These are phyloP conservation scores for Drosophila nebulosa DNA, from an alignment of 1,140 invertebrate species.

Conservation along the genomic window DNA sequence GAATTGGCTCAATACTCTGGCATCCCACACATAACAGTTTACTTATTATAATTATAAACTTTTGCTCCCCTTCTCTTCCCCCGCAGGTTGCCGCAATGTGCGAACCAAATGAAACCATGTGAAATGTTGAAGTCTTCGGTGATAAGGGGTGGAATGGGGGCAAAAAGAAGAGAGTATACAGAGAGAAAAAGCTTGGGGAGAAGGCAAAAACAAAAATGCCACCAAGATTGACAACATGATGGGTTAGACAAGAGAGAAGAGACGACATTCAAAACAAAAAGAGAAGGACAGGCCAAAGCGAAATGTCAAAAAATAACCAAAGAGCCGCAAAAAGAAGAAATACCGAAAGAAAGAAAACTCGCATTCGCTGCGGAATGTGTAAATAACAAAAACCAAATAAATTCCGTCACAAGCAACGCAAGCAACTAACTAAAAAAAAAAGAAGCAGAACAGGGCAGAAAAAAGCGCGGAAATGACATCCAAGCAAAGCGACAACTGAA, in stretches of 20 bases:
- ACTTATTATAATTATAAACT: conserved; percentile 1
- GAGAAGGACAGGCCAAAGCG: conserved; percentile 65
- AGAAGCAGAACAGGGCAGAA: conserved; percentile 41
- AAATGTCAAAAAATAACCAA: conserved; percentile 69
- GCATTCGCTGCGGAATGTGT: conserved; percentile 64
- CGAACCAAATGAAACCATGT: neutral
- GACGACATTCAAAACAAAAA: conserved; percentile 74
- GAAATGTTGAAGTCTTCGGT: neutral
- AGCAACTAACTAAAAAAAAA: conserved; percentile 34
- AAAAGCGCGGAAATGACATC: conserved; percentile 44
- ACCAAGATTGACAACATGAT: conserved; percentile 78
- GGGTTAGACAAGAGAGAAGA: conserved; percentile 71
- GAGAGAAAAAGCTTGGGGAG: conserved; percentile 46
- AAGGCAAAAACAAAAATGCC: conserved; percentile 62
- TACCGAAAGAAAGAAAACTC: conserved; percentile 44
- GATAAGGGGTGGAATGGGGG: neutral
- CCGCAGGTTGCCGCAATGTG: neutral
- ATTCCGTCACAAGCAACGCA: conserved; percentile 77
- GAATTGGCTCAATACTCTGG: neutral
- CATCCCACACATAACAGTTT: neutral
- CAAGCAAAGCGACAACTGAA: conserved; percentile 34
- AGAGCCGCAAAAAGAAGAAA: conserved; percentile 9
- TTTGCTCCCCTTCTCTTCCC: neutral
- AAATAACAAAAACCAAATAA: conserved; percentile 78
- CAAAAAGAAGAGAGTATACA: conserved; percentile 11